A percentile compares a stretch with the other conserved stretches of the same genome.
Conservation (phyloP, 1,140 invertebrate species). For the Leptinotarsa undecemlineata region DNA sequence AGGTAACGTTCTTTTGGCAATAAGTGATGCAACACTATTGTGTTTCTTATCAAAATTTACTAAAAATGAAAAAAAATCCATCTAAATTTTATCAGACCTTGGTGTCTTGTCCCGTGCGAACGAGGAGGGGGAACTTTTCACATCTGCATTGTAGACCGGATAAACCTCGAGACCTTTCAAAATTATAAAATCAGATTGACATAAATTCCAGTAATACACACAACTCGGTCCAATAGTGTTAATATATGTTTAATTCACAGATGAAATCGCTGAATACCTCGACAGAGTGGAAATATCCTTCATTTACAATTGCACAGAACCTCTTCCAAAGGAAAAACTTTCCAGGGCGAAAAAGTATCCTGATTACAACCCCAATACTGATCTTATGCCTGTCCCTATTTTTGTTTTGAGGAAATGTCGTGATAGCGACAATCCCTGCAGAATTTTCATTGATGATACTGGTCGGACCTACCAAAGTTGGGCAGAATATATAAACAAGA, state of each 20-base stretch:
- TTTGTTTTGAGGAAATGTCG: conserved; percentile 50
- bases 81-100: too few relatives aligned
- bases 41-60: too few relatives aligned
- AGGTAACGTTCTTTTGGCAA: too few relatives aligned
- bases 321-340: conserved; percentile 45
- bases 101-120: too few relatives aligned
- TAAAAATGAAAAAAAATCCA: too few relatives aligned
- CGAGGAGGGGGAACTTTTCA: too few relatives aligned
- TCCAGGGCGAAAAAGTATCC: conserved; percentile 37
- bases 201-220: background rate
- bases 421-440: conserved; percentile 44
- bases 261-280: conserved; percentile 37
- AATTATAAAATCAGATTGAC: too few relatives aligned
- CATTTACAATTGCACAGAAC: conserved; percentile 47
- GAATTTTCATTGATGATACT: conserved; percentile 51
- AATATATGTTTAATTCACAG: conserved; percentile 4
- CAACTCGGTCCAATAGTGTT: background rate
- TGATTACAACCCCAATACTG: conserved; percentile 44
- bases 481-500: conserved; percentile 50
- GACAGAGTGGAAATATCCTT: conserved; percentile 44
- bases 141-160: too few relatives aligned
- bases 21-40: too few relatives aligned
- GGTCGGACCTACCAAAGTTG: conserved; percentile 51
- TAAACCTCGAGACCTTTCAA: too few relatives aligned
- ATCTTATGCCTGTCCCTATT: conserved; percentile 45